Conservation (phyloP, 2,113 vertebrate genomes). For the Brachypteracias leptosomus region DNA sequence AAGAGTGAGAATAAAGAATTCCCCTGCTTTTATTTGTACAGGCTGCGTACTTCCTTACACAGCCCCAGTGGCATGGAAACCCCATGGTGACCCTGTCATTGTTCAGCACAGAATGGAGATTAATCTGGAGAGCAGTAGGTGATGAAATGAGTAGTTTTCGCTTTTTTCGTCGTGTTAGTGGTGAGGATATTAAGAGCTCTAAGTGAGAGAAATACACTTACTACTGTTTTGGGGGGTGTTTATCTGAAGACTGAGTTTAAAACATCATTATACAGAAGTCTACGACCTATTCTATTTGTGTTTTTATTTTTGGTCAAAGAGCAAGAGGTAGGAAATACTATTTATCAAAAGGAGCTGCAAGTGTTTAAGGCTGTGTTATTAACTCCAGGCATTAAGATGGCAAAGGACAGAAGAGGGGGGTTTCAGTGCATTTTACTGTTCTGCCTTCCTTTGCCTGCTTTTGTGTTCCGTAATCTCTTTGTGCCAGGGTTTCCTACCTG, state of each 20-base stretch:
- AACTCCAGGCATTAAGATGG: neutral
- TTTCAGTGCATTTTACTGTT: neutral
- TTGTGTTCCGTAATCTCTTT: neutral
- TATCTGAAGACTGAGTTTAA: constrained; percentile 17
- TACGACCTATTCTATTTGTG: neutral
- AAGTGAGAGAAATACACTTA: constrained; percentile 18
- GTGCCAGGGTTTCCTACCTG: neutral
- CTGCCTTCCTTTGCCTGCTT: neutral
- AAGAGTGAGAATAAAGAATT: constrained; percentile 39
- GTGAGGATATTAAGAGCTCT: constrained; percentile 38
- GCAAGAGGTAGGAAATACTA: neutral
- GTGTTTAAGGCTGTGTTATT: neutral
- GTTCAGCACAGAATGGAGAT: constrained; percentile 32
- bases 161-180: neutral
- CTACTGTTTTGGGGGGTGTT: constrained; percentile 19
- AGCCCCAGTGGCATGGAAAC: constrained; percentile 18
- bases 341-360: neutral
- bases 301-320: neutral
- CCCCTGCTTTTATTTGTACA: constrained; percentile 34
- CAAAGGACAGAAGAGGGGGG: neutral
- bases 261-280: neutral
- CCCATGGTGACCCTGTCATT: constrained; percentile 39
- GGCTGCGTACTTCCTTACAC: neutral
- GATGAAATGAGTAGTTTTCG: constrained; percentile 46
- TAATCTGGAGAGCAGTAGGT: constrained; percentile 51